A percentile compares a stretch with the other conserved stretches of the same genome.
Evolutionary conservation across 2,797 vertebrate species (phyloP).

Genomic region (Graptemys geographica): DNA sequence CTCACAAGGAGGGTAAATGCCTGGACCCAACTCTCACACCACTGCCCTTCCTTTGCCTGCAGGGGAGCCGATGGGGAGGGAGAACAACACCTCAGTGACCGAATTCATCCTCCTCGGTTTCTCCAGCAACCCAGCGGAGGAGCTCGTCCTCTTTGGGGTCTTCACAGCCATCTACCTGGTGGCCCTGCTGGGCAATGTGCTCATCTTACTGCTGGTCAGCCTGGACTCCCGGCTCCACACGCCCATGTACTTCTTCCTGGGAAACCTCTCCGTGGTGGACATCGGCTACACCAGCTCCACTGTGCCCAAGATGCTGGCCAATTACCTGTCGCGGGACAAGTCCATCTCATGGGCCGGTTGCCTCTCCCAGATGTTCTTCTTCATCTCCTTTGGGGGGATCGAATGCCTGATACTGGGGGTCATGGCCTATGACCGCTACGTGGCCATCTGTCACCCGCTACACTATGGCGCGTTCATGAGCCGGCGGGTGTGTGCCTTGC

Average conservation of each 20-base stretch:
- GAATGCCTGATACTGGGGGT: slow-evolving; percentile 68
- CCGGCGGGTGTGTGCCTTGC: slow-evolving; percentile 20
- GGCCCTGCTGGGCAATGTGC: slow-evolving; percentile 11
- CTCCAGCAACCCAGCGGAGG: slow-evolving; percentile 17
- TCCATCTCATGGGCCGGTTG: slow-evolving; percentile 59
- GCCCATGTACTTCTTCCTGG: slow-evolving; percentile 61
- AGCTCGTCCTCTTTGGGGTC: slow-evolving; percentile 25
- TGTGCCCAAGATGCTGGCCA: slow-evolving; percentile 57
- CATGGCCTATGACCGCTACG: slow-evolving; percentile 61
- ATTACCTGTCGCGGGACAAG: slow-evolving; percentile 48
- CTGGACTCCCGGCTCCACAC: slow-evolving; percentile 24
- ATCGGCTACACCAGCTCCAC: slow-evolving; percentile 60
- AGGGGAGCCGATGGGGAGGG: not conserved
- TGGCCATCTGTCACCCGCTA: slow-evolving; percentile 63
- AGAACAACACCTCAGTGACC: slow-evolving; percentile 37
- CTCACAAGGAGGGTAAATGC: too few species aligned
- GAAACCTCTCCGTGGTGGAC: slow-evolving; percentile 54
- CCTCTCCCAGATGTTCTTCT: slow-evolving; percentile 53
- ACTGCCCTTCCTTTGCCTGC: not conserved
- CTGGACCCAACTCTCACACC: too few species aligned
- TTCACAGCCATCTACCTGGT: slow-evolving; percentile 37
- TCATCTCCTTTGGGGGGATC: slow-evolving; percentile 53
- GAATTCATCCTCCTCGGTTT: slow-evolving; percentile 54
- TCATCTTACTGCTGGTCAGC: slow-evolving; percentile 23
- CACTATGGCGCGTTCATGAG: slow-evolving; percentile 50